phyloP scores from a whole-genome alignment of 2,888 invertebrate species.

The Caenorhabditis drosophilae region DNA sequence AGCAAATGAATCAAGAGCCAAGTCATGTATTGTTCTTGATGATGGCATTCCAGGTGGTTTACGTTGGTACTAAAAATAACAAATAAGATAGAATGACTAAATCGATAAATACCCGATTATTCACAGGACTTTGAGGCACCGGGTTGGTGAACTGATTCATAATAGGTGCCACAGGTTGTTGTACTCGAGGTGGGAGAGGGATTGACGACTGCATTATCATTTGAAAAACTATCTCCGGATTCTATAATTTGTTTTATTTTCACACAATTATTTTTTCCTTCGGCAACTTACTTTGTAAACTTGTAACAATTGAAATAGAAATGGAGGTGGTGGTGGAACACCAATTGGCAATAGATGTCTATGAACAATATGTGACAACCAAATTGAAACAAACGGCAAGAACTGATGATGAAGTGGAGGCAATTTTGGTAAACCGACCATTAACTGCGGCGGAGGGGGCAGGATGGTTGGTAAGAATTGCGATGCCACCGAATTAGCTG shows the following conservation, averaged over 20 bases:
- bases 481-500: background rate
- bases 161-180: background rate
- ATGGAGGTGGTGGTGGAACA: conserved; percentile 47
- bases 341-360: conserved; percentile 36
- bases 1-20: conserved; percentile 65
- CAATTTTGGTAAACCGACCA: conserved; percentile 20
- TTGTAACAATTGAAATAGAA: conserved; percentile 34
- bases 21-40: conserved; percentile 62
- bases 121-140: conserved; percentile 1
- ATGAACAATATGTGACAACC: conserved; percentile 37
- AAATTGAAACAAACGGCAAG: conserved; percentile 41
- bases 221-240: conserved; percentile 25
- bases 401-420: conserved; percentile 46
- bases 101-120: too few relatives aligned
- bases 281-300: conserved; percentile 26
- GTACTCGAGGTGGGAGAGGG: conserved; percentile 12
- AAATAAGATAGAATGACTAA: background rate
- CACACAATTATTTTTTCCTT: background rate
- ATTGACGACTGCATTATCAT: conserved; percentile 32
- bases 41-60: conserved; percentile 52
- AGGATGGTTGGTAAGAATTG: background rate
- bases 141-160: background rate
- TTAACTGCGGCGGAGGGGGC: background rate
- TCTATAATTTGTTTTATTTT: conserved; percentile 8
- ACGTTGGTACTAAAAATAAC: conserved; percentile 7